Evolutionary conservation across 1,140 invertebrate species (phyloP).

Genomic region (Dendroctonus ponderosae): DNA sequence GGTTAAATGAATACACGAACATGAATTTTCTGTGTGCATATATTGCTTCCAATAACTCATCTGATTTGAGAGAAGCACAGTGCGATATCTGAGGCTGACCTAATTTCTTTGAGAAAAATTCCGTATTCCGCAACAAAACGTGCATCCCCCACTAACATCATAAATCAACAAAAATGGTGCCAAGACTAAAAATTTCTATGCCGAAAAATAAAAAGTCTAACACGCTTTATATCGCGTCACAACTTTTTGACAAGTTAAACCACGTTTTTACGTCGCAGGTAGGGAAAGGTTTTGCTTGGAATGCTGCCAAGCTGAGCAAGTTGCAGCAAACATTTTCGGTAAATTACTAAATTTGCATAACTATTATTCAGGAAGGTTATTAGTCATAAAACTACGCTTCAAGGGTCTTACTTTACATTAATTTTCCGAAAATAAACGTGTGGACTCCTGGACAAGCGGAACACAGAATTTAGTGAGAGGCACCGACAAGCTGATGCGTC

Average conservation of each 20-base stretch:
- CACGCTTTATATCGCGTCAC: slow-evolving; percentile 10
- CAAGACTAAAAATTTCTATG: slow-evolving; percentile 7
- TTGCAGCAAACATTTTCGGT: slow-evolving; percentile 24
- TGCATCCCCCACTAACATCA: not conserved
- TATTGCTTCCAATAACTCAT: too few relatives aligned
- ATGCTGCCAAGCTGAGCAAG: slow-evolving; percentile 13
- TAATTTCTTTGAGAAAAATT: too few relatives aligned
- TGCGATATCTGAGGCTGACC: too few relatives aligned
- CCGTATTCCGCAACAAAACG: not conserved
- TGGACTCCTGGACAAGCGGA: slow-evolving; percentile 21
- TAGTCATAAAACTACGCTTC: slow-evolving; percentile 34
- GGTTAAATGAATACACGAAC: too few relatives aligned
- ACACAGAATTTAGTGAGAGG: slow-evolving; percentile 7
- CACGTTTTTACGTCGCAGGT: slow-evolving; percentile 20
- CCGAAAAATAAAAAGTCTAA: slow-evolving; percentile 12
- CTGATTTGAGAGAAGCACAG: too few relatives aligned
- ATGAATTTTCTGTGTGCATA: too few relatives aligned
- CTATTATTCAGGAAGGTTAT: slow-evolving; percentile 33
- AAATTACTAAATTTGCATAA: slow-evolving; percentile 30
- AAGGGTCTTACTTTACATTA: slow-evolving; percentile 28
- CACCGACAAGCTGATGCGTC: slow-evolving; percentile 17
- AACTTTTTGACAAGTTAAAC: slow-evolving; percentile 28
- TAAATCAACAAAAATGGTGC: slow-evolving; percentile 7
- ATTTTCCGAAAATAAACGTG: slow-evolving; percentile 25
- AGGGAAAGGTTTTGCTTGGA: slow-evolving; percentile 11